Evolutionary conservation across 2,888 invertebrate species (phyloP), one percentile per base, ranked within the genome.

Genomic region (Ennomos quercinarius): DNA sequence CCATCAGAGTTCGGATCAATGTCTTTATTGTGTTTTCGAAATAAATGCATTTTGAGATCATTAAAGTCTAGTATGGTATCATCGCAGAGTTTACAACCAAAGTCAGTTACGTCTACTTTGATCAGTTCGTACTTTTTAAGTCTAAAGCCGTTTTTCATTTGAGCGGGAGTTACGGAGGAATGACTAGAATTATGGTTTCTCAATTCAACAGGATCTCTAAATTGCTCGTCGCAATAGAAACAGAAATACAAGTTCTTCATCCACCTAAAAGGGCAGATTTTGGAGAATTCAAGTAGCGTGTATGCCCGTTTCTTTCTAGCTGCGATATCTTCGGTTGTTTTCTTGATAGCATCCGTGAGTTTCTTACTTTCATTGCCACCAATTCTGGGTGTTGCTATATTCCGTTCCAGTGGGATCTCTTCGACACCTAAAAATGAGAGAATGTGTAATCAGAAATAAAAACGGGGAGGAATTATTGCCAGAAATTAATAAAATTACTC

Each of bases 361-460:
- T 13, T 2, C 8, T 51, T 17, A 43, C 50, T 58, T 63, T 60
- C 67, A 61, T 34, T 43, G 2, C 27, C 12, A 48, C 11, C 44
- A 11, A 53, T 44, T 48, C 35, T 45, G n/a, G 46, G 39, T 47
- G 48, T 61, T 54, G 41, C 35, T 47, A 38, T 71, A 4, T 34
- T 11, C 52, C 67, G 60, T 42, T 61, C 68, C 63, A 66, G 67
- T 66, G 65, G 64, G n/a, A 40, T 51, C 35, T 73, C 72, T 63
- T 71, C 78, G 54, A 83, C 77, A 89, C 89, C 90, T 91, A 91
- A 84, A 89, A 90, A 86, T 79, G 78, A 89, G 79, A 89, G 87
- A 81, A 81, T 71, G 77, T 63, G 59, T 59, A 48, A 44, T 58
- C 43, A 58, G 57, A 47, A 46, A 58, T 36, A 43, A 48, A 52